Conservation (phyloP, 2,888 invertebrate genomes). For the Idaea aversata region DNA sequence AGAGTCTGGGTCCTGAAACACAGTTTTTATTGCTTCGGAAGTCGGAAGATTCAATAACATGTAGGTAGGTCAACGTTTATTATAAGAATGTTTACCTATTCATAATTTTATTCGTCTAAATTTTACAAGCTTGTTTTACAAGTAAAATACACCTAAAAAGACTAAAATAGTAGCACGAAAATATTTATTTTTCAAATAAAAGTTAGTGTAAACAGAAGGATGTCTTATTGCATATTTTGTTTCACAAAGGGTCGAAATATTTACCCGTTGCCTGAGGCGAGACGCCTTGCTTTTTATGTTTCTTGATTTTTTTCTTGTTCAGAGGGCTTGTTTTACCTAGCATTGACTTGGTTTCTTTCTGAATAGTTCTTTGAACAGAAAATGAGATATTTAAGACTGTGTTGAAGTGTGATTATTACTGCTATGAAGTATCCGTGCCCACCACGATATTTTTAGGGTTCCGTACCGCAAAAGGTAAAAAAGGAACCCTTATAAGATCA, state of each 20-base stretch:
- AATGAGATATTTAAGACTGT: not conserved
- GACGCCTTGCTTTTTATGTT: conserved; percentile 29
- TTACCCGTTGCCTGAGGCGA: conserved; percentile 40
- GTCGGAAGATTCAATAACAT: too few relatives aligned
- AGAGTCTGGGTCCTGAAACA: too few relatives aligned
- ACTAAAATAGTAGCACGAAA: conserved; percentile 22
- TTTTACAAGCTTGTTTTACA: not conserved
- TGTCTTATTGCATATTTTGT: conserved; percentile 49
- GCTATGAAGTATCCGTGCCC: not conserved
- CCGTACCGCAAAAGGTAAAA: too few relatives aligned
- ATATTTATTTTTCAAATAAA: conserved; percentile 37
- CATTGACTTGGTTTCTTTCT: not conserved
- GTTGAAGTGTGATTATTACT: not conserved
- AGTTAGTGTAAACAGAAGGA: conserved; percentile 28
- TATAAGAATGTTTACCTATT: not conserved
- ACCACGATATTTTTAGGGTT: too few relatives aligned
- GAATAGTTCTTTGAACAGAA: not conserved
- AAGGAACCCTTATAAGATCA: too few relatives aligned
- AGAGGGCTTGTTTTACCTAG: not conserved
- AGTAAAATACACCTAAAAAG: not conserved
- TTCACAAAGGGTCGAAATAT: conserved; percentile 47
- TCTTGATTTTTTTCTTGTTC: conserved; percentile 13
- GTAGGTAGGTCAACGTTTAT: not conserved
- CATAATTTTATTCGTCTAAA: not conserved
- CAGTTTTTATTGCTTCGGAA: too few relatives aligned